These are phyloP conservation scores for Catagonus wagneri DNA, from an alignment of 2,113 vertebrate species.

Conservation along the genomic window DNA sequence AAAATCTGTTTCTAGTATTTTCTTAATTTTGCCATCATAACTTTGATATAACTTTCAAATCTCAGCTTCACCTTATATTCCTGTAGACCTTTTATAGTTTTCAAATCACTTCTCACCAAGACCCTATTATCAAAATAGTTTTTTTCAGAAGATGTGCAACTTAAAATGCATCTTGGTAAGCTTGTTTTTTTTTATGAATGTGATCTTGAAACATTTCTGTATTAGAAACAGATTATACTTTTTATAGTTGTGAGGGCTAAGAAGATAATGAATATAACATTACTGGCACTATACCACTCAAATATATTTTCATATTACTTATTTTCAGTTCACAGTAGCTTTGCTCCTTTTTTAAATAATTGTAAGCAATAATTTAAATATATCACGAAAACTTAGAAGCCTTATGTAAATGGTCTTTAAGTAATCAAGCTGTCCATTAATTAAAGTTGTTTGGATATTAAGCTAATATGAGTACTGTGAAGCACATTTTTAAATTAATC, in stretches of 20 bases:
- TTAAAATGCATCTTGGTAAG: slow-evolving; percentile 20
- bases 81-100: not conserved
- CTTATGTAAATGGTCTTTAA: no score
- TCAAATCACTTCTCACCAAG: not conserved
- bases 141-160: not conserved
- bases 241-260: not conserved
- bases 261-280: slow-evolving; percentile 24
- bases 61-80: slow-evolving; percentile 44
- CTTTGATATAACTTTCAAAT: slow-evolving; percentile 53
- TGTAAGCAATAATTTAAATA: slow-evolving; percentile 43
- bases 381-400: not conserved
- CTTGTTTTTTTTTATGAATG: slow-evolving; percentile 63
- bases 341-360: slow-evolving; percentile 43
- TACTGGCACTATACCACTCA: not conserved
- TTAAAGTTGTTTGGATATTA: slow-evolving; percentile 28
- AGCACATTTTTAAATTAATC: slow-evolving; percentile 39
- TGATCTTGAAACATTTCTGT: slow-evolving; percentile 9
- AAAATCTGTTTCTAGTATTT: slow-evolving; percentile 42
- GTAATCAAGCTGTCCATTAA: not conserved
- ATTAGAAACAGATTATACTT: slow-evolving; percentile 29
- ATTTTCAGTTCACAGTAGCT: slow-evolving; percentile 23
- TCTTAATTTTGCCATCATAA: slow-evolving; percentile 14
- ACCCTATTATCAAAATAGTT: slow-evolving; percentile 27
- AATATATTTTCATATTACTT: slow-evolving; percentile 36
- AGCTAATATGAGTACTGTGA: slow-evolving; percentile 12